phyloP scores from a whole-genome alignment of 1,140 invertebrate genomes.

The Drusus annulatus region DNA sequence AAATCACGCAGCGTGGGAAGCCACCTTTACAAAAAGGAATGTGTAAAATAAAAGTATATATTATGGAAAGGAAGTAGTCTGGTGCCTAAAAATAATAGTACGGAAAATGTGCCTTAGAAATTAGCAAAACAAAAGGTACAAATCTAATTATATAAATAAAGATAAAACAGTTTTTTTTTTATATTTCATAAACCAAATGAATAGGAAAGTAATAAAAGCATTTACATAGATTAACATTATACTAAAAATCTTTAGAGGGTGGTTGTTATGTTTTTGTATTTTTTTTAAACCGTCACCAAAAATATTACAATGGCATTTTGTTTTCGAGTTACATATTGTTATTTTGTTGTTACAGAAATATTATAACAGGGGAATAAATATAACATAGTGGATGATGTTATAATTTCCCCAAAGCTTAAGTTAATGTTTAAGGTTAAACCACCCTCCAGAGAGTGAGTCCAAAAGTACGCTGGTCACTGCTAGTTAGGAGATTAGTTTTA shows the following conservation, averaged over 20 bases:
- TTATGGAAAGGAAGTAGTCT: background rate
- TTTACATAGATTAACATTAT: constrained; percentile 31
- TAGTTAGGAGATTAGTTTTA: constrained; percentile 3
- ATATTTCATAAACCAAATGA: constrained; percentile 7
- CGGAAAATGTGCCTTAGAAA: background rate
- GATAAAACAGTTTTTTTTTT: background rate
- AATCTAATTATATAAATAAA: constrained; percentile 16
- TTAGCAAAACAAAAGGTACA: constrained; percentile 2
- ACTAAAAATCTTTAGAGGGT: constrained; percentile 21
- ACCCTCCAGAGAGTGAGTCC: background rate
- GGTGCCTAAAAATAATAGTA: constrained; percentile 1
- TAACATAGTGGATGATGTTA: too few species aligned
- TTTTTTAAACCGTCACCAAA: constrained; percentile 34
- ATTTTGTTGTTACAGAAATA: constrained; percentile 2
- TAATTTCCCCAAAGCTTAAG: too few species aligned
- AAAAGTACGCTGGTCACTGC: constrained; percentile 1
- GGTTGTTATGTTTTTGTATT: constrained; percentile 7
- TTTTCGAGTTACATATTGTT: background rate
- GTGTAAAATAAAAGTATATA: constrained; percentile 7
- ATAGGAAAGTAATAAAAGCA: constrained; percentile 29
- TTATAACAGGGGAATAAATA: too few species aligned
- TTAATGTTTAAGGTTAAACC: background rate
- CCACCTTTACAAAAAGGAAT: constrained; percentile 17
- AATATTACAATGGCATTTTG: constrained; percentile 15
- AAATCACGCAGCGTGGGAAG: too few species aligned